Conservation (phyloP, 2,113 vertebrate species). For the Silurus meridionalis region DNA sequence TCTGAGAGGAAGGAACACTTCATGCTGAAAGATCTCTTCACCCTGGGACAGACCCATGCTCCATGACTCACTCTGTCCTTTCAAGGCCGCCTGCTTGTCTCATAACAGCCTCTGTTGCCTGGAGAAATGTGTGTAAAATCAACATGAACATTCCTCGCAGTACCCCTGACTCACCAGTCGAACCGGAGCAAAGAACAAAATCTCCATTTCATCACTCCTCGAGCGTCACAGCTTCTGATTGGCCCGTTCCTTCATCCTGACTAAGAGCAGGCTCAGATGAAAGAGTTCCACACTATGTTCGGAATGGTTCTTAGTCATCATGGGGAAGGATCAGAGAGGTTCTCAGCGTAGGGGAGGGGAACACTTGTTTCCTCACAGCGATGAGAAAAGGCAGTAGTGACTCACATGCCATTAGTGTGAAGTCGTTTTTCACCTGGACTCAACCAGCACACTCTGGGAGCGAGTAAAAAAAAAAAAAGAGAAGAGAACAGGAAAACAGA, state of each 20-base stretch:
- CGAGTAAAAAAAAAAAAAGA: not conserved
- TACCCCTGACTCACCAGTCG: slow-evolving; percentile 61
- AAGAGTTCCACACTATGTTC: slow-evolving; percentile 39
- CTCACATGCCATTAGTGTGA: not conserved
- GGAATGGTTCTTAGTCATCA: slow-evolving; percentile 45
- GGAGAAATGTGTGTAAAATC: slow-evolving; percentile 46
- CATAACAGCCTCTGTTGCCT: slow-evolving; percentile 52
- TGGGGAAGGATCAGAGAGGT: slow-evolving; percentile 5
- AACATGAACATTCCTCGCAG: slow-evolving; percentile 44
- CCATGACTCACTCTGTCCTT: slow-evolving; percentile 38
- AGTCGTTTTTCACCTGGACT: slow-evolving; percentile 34
- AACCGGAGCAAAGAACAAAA: slow-evolving; percentile 23
- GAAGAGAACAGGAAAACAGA: not conserved
- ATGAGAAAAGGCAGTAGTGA: slow-evolving; percentile 18
- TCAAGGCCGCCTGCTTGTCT: slow-evolving; percentile 35
- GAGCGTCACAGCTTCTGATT: slow-evolving; percentile 6
- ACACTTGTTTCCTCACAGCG: slow-evolving; percentile 23
- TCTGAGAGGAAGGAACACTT: slow-evolving; percentile 1
- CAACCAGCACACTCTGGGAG: not conserved
- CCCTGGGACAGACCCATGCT: slow-evolving; percentile 7
- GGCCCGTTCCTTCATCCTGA: slow-evolving; percentile 43
- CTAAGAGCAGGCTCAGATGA: slow-evolving; percentile 19
- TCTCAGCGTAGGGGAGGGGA: not conserved
- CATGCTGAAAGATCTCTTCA: slow-evolving; percentile 25
- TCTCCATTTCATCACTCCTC: slow-evolving; percentile 38